A percentile compares a stretch with the other conserved stretches of the same genome.
phyloP scores from a whole-genome alignment of 2,888 invertebrate genomes.

The Caenorhabditis sinica region DNA sequence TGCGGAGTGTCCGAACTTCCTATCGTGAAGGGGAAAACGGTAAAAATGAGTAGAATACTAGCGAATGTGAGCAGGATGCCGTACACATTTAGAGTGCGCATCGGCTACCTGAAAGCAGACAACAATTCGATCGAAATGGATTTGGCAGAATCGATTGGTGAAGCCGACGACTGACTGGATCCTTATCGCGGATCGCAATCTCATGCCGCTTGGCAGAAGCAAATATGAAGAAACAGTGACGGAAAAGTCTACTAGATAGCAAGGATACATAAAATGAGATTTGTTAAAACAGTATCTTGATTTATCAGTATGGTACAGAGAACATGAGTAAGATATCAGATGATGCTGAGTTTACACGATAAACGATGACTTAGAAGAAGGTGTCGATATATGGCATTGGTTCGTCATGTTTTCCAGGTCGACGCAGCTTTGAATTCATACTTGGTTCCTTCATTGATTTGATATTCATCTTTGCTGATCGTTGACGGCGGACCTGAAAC shows the following conservation, averaged over 20 bases:
- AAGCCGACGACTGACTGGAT: conserved; percentile 30
- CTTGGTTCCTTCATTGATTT: conserved; percentile 65
- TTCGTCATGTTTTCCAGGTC: conserved; percentile 71
- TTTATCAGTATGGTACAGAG: conserved; percentile 4
- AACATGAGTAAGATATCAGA: background rate
- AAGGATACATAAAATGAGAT: background rate
- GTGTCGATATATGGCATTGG: conserved; percentile 64
- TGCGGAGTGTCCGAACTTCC: conserved; percentile 1
- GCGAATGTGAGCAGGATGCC: conserved; percentile 44
- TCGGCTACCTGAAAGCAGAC: conserved; percentile 42
- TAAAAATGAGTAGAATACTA: conserved; percentile 34
- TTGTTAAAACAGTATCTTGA: background rate
- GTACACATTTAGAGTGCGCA: conserved; percentile 52
- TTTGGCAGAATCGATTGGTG: conserved; percentile 18
- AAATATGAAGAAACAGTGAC: conserved; percentile 43
- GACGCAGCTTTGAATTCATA: conserved; percentile 56
- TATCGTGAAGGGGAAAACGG: conserved; percentile 25
- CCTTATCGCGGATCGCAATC: conserved; percentile 44
- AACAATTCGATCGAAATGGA: conserved; percentile 1
- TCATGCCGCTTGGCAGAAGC: conserved; percentile 7
- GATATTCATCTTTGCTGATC: conserved; percentile 66
- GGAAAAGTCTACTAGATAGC: conserved; percentile 26
- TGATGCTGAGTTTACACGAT: background rate
- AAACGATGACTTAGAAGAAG: conserved; percentile 37
- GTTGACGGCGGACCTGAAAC: conserved; percentile 63